Percentiles rank a stretch among this genome's conserved stretches.
Evolutionary conservation across 2,113 vertebrate genomes (phyloP).

Genomic region (Pangasianodon hypophthalmus): DNA sequence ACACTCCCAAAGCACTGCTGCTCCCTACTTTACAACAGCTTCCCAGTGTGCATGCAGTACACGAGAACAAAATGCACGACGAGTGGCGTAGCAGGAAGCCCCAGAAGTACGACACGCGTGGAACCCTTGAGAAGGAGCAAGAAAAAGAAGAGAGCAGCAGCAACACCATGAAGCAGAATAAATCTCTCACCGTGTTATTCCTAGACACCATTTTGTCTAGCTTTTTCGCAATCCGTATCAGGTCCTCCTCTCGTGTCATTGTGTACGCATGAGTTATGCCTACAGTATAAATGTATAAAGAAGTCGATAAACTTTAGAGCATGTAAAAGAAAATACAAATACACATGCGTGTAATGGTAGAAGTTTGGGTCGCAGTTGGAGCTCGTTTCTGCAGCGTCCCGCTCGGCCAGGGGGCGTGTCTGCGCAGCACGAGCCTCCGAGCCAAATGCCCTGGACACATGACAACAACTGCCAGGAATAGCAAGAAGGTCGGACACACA

Average conservation of each 20-base stretch:
- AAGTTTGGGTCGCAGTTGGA: slow-evolving; percentile 60
- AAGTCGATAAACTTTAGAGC: background rate
- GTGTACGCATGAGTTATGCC: slow-evolving; percentile 61
- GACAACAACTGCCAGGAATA: slow-evolving; percentile 73
- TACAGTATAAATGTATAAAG: background rate
- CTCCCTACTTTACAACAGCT: too few relatives aligned
- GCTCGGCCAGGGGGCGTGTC: slow-evolving; percentile 70
- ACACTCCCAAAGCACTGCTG: background rate
- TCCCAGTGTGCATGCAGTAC: slow-evolving; percentile 9
- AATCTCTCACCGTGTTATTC: slow-evolving; percentile 86
- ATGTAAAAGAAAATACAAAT: background rate
- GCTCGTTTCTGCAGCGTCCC: slow-evolving; percentile 61
- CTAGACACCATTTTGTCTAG: slow-evolving; percentile 96
- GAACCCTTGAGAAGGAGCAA: background rate
- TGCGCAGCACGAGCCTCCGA: slow-evolving; percentile 42
- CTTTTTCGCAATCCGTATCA: slow-evolving; percentile 86
- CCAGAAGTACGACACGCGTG: background rate
- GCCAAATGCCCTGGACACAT: slow-evolving; percentile 60
- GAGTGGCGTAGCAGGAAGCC: background rate
- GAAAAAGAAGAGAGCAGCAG: slow-evolving; percentile 20
- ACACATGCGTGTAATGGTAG: background rate
- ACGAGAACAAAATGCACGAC: background rate
- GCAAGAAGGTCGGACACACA: slow-evolving; percentile 29
- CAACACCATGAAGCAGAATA: slow-evolving; percentile 50
- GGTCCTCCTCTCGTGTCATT: slow-evolving; percentile 89